Conservation (phyloP, 2,113 vertebrate species). For the Cathartes aura region DNA sequence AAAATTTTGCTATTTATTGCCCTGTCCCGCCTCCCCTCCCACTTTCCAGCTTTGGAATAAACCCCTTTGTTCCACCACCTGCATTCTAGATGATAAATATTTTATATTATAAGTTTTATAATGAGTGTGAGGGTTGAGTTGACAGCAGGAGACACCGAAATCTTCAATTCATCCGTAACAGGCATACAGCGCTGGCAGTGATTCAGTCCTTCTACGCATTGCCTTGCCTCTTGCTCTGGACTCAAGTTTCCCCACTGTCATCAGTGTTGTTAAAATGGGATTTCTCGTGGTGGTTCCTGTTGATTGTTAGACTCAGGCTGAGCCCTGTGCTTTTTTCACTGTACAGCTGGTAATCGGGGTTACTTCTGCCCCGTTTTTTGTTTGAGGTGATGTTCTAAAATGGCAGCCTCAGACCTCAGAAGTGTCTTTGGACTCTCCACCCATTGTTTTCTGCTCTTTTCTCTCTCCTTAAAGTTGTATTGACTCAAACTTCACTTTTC, state of each 20-base stretch:
- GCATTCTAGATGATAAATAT: neutral
- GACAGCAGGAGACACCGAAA: neutral
- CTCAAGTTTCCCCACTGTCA: neutral
- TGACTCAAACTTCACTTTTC: neutral
- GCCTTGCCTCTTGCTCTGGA: neutral
- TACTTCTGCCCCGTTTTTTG: neutral
- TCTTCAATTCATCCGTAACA: neutral
- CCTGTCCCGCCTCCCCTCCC: neutral
- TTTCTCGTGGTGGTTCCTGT: accelerated
- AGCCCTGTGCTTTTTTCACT: neutral
- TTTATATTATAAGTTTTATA: neutral
- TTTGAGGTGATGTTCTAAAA: neutral
- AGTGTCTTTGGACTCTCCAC: neutral
- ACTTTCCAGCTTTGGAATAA: neutral
- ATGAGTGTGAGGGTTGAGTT: neutral
- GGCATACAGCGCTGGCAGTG: neutral
- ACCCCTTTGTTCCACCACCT: neutral
- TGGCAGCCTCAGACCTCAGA: neutral
- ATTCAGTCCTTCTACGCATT: neutral
- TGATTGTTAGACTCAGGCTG: accelerated
- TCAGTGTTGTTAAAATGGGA: too few species aligned
- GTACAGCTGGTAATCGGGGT: neutral
- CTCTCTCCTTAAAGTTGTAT: neutral
- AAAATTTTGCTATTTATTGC: neutral
- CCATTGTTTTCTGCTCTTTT: neutral